phyloP scores from a whole-genome alignment of 23 tunicate species.

The Aplidium turbinatum region DNA sequence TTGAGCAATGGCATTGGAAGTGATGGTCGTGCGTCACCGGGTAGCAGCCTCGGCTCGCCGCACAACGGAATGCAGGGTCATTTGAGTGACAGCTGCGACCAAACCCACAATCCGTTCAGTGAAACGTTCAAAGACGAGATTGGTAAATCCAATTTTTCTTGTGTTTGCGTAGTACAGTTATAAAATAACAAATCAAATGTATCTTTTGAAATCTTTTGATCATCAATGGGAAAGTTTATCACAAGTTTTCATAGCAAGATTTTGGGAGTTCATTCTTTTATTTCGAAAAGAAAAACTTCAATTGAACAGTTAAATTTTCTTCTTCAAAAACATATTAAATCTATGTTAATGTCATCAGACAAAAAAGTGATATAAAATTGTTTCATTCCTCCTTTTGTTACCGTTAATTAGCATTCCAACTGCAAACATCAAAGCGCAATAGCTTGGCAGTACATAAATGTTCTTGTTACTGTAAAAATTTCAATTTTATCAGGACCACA shows the following conservation, averaged over 20 bases:
- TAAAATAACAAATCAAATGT: neutral
- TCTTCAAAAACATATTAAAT: too few species aligned
- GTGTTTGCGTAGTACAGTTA: too few species aligned
- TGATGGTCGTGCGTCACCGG: slow-evolving; percentile 69
- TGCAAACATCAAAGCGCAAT: too few species aligned
- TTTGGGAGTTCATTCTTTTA: neutral
- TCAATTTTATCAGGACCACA: too few species aligned
- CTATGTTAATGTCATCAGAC: too few species aligned
- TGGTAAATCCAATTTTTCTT: slow-evolving; percentile 2
- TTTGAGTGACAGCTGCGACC: slow-evolving; percentile 7
- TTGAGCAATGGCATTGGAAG: slow-evolving; percentile 71
- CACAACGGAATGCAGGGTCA: slow-evolving; percentile 25
- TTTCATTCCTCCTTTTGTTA: too few species aligned
- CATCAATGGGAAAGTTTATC: neutral
- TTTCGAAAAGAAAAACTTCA: neutral
- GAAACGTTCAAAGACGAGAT: slow-evolving; percentile 17
- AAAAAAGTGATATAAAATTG: too few species aligned
- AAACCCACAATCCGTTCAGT: neutral
- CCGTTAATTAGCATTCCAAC: too few species aligned
- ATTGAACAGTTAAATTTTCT: neutral
- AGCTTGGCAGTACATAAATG: too few species aligned
- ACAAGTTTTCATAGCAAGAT: neutral
- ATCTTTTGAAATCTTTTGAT: neutral
- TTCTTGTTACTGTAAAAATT: too few species aligned
- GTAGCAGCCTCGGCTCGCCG: slow-evolving; percentile 70